These are phyloP conservation scores for Carassius gibelio DNA, from an alignment of 2,113 vertebrate species.

Conservation along the genomic window DNA sequence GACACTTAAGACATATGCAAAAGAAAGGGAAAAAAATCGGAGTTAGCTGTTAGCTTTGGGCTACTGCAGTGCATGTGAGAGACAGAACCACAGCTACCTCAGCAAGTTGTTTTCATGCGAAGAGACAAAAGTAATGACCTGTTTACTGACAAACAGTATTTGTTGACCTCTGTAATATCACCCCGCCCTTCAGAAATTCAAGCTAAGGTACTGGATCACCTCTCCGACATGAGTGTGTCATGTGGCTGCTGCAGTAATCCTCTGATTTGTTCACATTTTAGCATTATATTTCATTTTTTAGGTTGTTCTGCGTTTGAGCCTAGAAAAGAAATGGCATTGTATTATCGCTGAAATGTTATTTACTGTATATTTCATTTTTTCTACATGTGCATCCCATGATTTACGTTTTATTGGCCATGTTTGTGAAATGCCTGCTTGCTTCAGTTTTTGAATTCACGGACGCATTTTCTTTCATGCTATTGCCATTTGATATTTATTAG, in stretches of 20 bases:
- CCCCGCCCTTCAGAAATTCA: constrained; percentile 72
- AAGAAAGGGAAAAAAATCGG: constrained; percentile 42
- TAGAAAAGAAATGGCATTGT: constrained; percentile 59
- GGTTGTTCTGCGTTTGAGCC: constrained; percentile 76
- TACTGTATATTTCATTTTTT: constrained; percentile 59
- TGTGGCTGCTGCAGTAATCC: constrained; percentile 81
- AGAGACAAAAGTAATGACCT: constrained; percentile 51
- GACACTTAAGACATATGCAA: constrained; percentile 51
- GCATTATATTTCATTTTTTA: constrained; percentile 61
- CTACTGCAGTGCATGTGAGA: constrained; percentile 83
- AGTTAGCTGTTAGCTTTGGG: constrained; percentile 80
- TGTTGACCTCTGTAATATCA: constrained; percentile 73
- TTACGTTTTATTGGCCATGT: constrained; percentile 38
- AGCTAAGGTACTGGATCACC: constrained; percentile 78
- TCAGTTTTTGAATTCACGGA: constrained; percentile 25
- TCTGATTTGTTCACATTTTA: constrained; percentile 61
- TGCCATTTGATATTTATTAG: constrained; percentile 83
- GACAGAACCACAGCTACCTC: constrained; percentile 88
- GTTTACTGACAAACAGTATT: constrained; percentile 80
- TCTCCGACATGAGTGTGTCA: not conserved
- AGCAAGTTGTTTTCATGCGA: constrained; percentile 83
- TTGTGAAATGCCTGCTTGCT: constrained; percentile 18
- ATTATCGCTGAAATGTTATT: constrained; percentile 56
- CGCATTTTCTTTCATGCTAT: not conserved
- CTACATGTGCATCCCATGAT: constrained; percentile 28